Base-by-base conservation (phyloP, 2,797 vertebrate genomes). In the Eleutherodactylus coqui region DNA sequence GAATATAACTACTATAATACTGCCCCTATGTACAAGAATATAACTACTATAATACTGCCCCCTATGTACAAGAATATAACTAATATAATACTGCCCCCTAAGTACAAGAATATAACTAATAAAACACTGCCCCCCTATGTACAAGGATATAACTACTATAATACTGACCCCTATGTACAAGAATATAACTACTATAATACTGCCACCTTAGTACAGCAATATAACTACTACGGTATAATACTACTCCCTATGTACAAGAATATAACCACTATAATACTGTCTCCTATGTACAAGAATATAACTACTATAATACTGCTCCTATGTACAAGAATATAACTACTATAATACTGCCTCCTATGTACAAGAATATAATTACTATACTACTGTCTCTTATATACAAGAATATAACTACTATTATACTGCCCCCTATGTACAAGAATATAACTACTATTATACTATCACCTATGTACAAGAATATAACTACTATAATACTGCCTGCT, bases 201-300 rank as follows among this genome's bases (percentile, higher is more conserved):
- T n/a, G n/a, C n/a, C n/a, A n/a, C n/a, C n/a, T n/a, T n/a, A n/a
- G n/a, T n/a, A n/a, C n/a, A n/a, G n/a, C n/a, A n/a, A n/a, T n/a
- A n/a, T n/a, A n/a, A n/a, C n/a, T n/a, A n/a, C n/a, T n/a, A n/a
- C n/a, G n/a, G n/a, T n/a, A n/a, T n/a, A n/a, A n/a, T n/a, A n/a
- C n/a, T n/a, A n/a, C n/a, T n/a, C n/a, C n/a, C 67, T 70, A 41
- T 41, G 3, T 70, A 41, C 67, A 70, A n/a, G 67, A 70, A 70
- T 67, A 67, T 67, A 67, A 36, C 32, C 36, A 67, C 32, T 36
- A 67, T 67, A 67, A 67, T 67, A 67, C 62, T 67, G 32, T 5
- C 62, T 67, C 62, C 62, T 67, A 36, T 67, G 16, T 67, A 67
- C 62, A 67, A 67, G 62, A 67, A 67, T 67, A 67, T 67, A 67